Conservation (phyloP, 2,888 invertebrate species). For the Carcina quercana region DNA sequence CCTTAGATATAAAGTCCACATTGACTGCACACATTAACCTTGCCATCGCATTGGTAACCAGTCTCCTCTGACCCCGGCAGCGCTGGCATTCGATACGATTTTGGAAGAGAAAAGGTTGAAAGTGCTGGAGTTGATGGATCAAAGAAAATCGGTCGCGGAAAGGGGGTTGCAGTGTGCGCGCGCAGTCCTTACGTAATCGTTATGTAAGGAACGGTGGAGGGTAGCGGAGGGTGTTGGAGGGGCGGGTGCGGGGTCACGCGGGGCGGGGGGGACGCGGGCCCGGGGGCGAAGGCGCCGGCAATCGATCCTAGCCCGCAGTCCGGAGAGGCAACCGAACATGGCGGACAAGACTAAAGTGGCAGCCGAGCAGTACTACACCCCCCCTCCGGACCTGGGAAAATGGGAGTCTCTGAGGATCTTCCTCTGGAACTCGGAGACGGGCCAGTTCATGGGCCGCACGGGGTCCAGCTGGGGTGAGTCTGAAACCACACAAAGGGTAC, state of each 20-base stretch:
- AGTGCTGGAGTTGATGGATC: too few relatives aligned
- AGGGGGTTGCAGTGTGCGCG: conserved; percentile 53
- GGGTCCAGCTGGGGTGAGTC: conserved; percentile 96
- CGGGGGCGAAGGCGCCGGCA: conserved; percentile 52
- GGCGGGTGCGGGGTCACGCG: conserved; percentile 1
- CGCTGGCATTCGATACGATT: too few relatives aligned
- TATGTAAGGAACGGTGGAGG: conserved; percentile 56
- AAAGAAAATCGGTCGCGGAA: conserved; percentile 20
- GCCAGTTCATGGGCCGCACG: conserved; percentile 92
- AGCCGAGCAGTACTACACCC: conserved; percentile 86
- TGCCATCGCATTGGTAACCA: conserved; percentile 15
- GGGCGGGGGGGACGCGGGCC: conserved; percentile 24
- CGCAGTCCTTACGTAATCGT: conserved; percentile 64
- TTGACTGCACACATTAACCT: neutral
- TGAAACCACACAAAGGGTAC: conserved; percentile 4
- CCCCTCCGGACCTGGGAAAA: conserved; percentile 86
- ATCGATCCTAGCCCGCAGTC: conserved; percentile 67
- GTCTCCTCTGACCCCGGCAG: conserved; percentile 22
- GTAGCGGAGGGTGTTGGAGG: conserved; percentile 38
- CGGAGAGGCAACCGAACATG: conserved; percentile 71
- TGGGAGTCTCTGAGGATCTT: conserved; percentile 91
- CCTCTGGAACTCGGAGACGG: conserved; percentile 94
- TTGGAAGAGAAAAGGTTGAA: too few relatives aligned
- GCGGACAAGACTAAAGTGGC: conserved; percentile 83
- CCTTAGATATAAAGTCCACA: neutral